A percentile compares a stretch with the other conserved stretches of the same genome.
These are phyloP conservation scores for Hydrocynus forskahlii DNA, from an alignment of 2,797 vertebrate genomes.

Conservation along the genomic window DNA sequence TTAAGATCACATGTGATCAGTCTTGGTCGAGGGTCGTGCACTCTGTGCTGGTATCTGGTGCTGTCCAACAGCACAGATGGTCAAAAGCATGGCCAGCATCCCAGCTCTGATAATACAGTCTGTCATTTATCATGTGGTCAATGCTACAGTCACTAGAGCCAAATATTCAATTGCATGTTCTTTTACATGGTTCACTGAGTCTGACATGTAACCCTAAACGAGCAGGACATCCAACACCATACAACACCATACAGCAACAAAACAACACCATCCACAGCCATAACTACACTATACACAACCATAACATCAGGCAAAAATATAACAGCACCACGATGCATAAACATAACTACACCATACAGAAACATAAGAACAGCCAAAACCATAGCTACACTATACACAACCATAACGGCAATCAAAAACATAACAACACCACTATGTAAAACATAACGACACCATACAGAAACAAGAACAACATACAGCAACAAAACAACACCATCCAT, in stretches of 20 bases:
- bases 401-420: no score
- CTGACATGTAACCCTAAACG: slow-evolving; percentile 5
- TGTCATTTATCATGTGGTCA: slow-evolving; percentile 44
- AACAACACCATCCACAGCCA: slow-evolving; percentile 20
- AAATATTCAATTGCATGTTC: slow-evolving; percentile 14
- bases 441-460: background rate
- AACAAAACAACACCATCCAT: background rate
- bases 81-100: slow-evolving; percentile 41
- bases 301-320: background rate
- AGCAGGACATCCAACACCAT: background rate
- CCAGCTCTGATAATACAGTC: slow-evolving; percentile 40
- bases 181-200: slow-evolving; percentile 10
- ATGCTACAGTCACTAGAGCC: slow-evolving; percentile 40
- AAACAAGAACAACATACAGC: background rate
- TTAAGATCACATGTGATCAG: background rate
- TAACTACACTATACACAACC: slow-evolving; percentile 16
- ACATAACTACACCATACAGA: background rate
- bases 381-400: background rate
- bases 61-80: slow-evolving; percentile 41
- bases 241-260: background rate
- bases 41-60: slow-evolving; percentile 31
- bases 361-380: background rate
- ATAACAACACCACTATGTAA: background rate
- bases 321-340: background rate
- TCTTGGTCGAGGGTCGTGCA: slow-evolving; percentile 22